Evolutionary conservation across 2,888 invertebrate species (phyloP).

Genomic region (Xanthorhoe spadicearia): DNA sequence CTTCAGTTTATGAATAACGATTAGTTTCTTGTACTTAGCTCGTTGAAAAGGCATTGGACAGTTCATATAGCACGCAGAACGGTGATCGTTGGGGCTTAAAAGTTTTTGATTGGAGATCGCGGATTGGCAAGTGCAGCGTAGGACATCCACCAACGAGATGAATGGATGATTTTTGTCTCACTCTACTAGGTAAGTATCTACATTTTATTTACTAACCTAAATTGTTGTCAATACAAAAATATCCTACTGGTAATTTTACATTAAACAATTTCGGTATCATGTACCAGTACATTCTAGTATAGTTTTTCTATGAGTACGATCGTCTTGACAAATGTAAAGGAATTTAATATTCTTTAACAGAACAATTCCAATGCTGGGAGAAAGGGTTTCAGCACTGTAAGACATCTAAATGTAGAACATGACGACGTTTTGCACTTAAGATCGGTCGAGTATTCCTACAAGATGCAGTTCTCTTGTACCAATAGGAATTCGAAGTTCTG

Average conservation of each 20-base stretch:
- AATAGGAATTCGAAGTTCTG: slow-evolving; percentile 38
- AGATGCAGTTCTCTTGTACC: slow-evolving; percentile 58
- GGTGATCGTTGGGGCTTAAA: no score
- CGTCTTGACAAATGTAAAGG: neutral
- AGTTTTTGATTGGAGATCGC: no score
- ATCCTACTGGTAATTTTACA: neutral
- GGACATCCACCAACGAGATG: no score
- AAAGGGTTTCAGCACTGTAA: slow-evolving; percentile 39
- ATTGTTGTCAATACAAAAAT: neutral
- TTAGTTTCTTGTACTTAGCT: neutral
- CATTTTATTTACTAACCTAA: no score
- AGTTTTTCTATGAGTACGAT: neutral
- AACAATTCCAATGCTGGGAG: slow-evolving; percentile 28
- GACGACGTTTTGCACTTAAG: slow-evolving; percentile 65
- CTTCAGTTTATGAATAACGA: neutral
- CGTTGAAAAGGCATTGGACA: no score
- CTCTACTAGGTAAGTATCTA: no score
- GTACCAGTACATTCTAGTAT: neutral
- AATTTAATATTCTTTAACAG: slow-evolving; percentile 25
- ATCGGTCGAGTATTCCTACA: slow-evolving; percentile 52
- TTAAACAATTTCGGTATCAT: neutral
- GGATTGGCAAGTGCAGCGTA: no score
- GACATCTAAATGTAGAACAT: slow-evolving; percentile 59
- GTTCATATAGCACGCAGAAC: no score
- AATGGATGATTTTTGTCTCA: no score